Percentiles rank a stretch among this genome's conserved stretches.
These are phyloP conservation scores for Eulemur mongoz DNA, from an alignment of 2,797 vertebrate species.

Conservation along the genomic window DNA sequence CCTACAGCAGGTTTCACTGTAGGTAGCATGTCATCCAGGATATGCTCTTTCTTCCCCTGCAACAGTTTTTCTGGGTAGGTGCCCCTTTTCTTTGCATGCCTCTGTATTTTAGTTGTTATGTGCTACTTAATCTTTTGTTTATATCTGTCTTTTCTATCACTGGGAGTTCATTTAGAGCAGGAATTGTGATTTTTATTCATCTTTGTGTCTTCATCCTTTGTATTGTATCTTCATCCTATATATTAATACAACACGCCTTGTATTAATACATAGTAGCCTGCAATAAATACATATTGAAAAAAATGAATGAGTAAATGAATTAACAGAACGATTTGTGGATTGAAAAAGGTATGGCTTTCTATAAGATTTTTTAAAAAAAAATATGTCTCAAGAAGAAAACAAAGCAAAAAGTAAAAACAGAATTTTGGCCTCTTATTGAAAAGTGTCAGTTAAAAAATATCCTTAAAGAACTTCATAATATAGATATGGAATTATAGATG, in stretches of 20 bases:
- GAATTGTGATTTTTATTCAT: background rate
- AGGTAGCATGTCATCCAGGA: background rate
- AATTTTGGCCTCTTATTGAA: background rate
- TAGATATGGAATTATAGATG: background rate
- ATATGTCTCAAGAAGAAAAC: background rate
- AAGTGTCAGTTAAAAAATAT: background rate
- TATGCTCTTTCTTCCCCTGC: background rate
- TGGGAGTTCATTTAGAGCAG: background rate
- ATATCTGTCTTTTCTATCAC: background rate
- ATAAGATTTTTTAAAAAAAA: background rate
- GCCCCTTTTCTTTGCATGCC: background rate
- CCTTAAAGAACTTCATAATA: background rate
- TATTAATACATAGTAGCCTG: background rate
- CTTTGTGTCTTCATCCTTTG: background rate
- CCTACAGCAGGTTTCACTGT: background rate
- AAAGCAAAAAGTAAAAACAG: constrained; percentile 8
- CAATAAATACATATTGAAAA: background rate
- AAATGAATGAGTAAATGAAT: background rate
- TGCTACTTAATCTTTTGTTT: background rate
- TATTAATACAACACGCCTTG: too few relatives aligned
- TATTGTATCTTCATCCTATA: too few relatives aligned
- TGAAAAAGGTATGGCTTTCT: background rate
- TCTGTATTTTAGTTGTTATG: background rate
- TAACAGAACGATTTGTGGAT: background rate
- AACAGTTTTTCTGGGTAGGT: background rate